phyloP scores from a whole-genome alignment of 2,797 vertebrate genomes.

The Hippocampus kuda region DNA sequence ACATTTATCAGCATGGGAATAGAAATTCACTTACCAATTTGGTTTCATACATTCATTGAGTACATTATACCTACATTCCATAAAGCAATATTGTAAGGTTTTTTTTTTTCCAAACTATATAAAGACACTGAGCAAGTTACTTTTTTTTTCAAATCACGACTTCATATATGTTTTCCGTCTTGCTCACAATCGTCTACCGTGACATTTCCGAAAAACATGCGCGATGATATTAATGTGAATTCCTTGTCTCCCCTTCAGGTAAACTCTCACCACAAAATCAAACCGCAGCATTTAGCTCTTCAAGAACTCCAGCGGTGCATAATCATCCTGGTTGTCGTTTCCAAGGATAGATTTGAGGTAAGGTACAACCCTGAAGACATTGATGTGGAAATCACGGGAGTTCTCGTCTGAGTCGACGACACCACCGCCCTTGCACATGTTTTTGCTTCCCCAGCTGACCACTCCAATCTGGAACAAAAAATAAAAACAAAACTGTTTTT shows the following conservation, averaged over 20 bases:
- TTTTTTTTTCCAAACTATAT: too few species aligned
- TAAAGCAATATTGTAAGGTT: too few species aligned
- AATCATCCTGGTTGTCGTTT: slow-evolving; percentile 11
- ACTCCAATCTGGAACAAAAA: slow-evolving; percentile 37
- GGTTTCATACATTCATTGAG: background rate
- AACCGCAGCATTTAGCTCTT: background rate
- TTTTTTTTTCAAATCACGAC: too few species aligned
- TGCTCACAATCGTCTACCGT: too few species aligned
- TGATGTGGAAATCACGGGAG: slow-evolving; percentile 60
- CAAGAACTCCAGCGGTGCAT: slow-evolving; percentile 38
- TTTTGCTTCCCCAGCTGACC: slow-evolving; percentile 55
- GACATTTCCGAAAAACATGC: too few species aligned
- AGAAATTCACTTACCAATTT: background rate
- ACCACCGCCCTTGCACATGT: fast-evolving
- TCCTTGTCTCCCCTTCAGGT: too few species aligned
- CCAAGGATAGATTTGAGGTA: slow-evolving; percentile 47
- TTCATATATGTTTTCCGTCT: too few species aligned
- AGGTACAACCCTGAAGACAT: slow-evolving; percentile 48
- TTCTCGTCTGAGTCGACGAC: fast-evolving
- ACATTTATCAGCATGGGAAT: background rate
- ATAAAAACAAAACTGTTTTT: background rate
- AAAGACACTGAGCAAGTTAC: too few species aligned
- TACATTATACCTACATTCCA: background rate
- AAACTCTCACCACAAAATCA: background rate
- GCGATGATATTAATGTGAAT: too few species aligned